phyloP scores from a whole-genome alignment of 2,888 invertebrate species.

The Stenodema calcarata region DNA sequence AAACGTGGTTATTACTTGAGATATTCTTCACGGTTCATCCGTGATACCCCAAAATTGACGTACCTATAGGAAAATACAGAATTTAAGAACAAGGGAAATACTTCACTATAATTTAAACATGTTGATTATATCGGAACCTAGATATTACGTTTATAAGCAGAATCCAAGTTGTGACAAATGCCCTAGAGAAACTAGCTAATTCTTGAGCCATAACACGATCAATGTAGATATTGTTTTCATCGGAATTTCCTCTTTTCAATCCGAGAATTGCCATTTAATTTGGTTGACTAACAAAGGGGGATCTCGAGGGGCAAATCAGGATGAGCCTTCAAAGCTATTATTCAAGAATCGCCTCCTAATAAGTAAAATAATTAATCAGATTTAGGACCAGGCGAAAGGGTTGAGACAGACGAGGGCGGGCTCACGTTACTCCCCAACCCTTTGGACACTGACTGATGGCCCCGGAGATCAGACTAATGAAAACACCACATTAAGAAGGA shows the following conservation, averaged over 20 bases:
- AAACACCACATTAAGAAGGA: constrained; percentile 43
- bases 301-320: background rate
- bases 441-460: constrained; percentile 48
- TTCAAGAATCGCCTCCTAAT: constrained; percentile 14
- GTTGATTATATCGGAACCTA: no score
- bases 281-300: background rate
- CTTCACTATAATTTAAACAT: no score
- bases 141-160: no score
- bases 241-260: background rate
- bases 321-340: constrained; percentile 11
- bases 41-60: no score
- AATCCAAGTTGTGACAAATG: no score
- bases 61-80: no score
- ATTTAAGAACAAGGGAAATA: no score
- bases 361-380: constrained; percentile 47
- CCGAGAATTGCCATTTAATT: background rate
- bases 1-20: no score
- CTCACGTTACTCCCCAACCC: constrained; percentile 48
- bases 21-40: no score
- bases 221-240: background rate
- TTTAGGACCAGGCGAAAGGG: constrained; percentile 32
- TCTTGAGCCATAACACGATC: no score
- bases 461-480: constrained; percentile 44
- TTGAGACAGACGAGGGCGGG: constrained; percentile 7
- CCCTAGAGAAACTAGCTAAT: no score